Base-by-base conservation (phyloP, 2,888 invertebrate species). In the Tromatobia lineatoria region DNA sequence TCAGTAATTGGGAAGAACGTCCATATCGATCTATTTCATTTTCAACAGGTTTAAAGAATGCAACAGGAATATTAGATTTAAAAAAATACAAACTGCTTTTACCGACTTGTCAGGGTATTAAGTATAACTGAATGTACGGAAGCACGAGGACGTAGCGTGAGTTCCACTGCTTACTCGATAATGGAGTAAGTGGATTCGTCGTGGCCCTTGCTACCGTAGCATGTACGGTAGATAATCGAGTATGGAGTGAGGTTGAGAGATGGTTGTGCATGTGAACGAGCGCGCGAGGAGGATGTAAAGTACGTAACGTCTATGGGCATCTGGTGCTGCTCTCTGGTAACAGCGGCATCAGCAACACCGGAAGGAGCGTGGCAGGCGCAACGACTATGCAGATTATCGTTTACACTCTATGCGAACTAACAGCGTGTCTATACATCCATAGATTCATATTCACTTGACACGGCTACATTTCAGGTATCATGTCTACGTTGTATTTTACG, bases 131-230 rank as follows among this genome's bases (percentile, higher is more conserved):
- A 45, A 45, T 45, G 45, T 15, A 6, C 1, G 45, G 45, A 45
- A 45, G 45, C 15, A 45, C 3, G 45, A 15, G 45, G 15, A 45
- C 45, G 45, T 45, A 4, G 45, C 15, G 13, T 0, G 45, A 45
- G 15, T 13, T 15, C 13, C 15, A 45, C 45, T 45, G 45, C 67
- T 78, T 70, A 75, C 70, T 61, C 79, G 79, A 78, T 78, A 78
- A 78, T 78, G 74, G 78, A 38, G 74, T 75, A 70, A 70, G 73
- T 74, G 82, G 79, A 75, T 83, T 79, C 50, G 52, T 73, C 52
- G 38, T 45, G 52, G 77, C 18, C 67, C 7, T 25, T 23, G 52
- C 23, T 61, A 50, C 38, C 7, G 42, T 25, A 52, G 15, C 23
- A 61, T 67, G 34, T 50, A 61, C 23, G 42, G 59, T 61, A 18